Evolutionary conservation across 2,888 invertebrate species (phyloP), one percentile per base, ranked within the genome.

Genomic region (Unio pictorum): DNA sequence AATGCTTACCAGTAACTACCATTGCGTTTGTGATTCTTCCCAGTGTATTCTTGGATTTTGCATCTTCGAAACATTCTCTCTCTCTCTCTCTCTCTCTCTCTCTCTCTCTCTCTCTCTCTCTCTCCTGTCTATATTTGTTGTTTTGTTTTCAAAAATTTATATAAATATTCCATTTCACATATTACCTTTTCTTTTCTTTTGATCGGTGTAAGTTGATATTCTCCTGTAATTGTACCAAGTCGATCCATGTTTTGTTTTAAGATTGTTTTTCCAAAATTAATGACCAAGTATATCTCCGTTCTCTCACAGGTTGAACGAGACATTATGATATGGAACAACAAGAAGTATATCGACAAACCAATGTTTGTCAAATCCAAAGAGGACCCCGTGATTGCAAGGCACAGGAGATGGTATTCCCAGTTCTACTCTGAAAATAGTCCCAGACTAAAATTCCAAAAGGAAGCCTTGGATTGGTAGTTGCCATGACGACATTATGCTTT

Each of bases 301-400:
- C 63, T 64, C 67, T 91, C 91, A 20, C 91, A 95, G 95, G 93
- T 96, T 83, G 94, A 95, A 87, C 92, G 96, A 0, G 96, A 97
- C 87, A 93, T 96, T 0, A 92, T 92, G 72, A 93, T 96, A 7
- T 97, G 97, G 96, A 96, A 96, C 88, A 93, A 94, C 90, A 97
- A 97, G 86, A 92, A 92, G 15, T 96, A 93, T 87, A 91, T 93
- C 0, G 92, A 92, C 57, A 93, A 93, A 1, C 96, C 96, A 0
- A 85, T 94, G 0, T 92, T 95, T 71, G 94, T 95, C 0, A 93
- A 93, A 66, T 87, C 87, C 17, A 81, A 81, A 75, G 94, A 95
- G 68, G 97, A 97, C 87, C 92, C 92, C 6, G 91, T 93, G 0
- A 93, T 97, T 1, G 92, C 93, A 23, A 91, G 92, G 0, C 95